These are phyloP conservation scores for Paramormyrops hopkinsi DNA, from an alignment of 2,797 vertebrate genomes.

Conservation along the genomic window DNA sequence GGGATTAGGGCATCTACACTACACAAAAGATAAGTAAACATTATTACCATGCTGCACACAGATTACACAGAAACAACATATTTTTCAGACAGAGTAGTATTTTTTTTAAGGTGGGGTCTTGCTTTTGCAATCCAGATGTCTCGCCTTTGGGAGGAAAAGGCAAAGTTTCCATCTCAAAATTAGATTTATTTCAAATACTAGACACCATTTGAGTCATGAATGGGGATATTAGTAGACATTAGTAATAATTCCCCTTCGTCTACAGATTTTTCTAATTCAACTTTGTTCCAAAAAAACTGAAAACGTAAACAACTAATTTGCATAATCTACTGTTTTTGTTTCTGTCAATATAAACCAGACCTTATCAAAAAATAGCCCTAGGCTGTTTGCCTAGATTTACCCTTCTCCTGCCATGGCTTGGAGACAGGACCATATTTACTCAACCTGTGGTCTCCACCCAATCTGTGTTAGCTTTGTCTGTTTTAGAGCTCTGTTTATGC, in stretches of 20 bases:
- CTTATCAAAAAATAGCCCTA: neutral
- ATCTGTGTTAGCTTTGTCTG: constrained; percentile 22
- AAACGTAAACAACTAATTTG: neutral
- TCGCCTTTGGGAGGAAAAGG: neutral
- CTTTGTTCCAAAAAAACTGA: neutral
- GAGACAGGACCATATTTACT: constrained; percentile 29
- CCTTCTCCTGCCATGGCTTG: constrained; percentile 18
- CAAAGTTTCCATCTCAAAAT: constrained; percentile 27
- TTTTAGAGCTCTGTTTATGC: constrained; percentile 9
- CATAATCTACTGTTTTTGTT: neutral
- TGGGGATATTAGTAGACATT: constrained; percentile 7
- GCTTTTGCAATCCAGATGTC: constrained; percentile 24
- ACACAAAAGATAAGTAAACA: constrained; percentile 44
- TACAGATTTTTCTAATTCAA: constrained; percentile 5
- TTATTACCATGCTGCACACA: constrained; percentile 37
- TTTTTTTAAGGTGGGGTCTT: constrained; percentile 31
- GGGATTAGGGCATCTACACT: constrained; percentile 28
- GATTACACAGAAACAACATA: constrained; percentile 36
- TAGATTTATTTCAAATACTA: constrained; percentile 15
- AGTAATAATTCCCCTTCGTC: neutral
- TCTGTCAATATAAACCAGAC: neutral
- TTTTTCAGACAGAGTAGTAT: constrained; percentile 33
- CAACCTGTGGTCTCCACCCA: constrained; percentile 28
- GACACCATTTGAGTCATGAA: constrained; percentile 22
- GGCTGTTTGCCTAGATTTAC: constrained; percentile 10